phyloP scores from a whole-genome alignment of 2,797 vertebrate genomes.

The Eupleurogrammus muticus region DNA sequence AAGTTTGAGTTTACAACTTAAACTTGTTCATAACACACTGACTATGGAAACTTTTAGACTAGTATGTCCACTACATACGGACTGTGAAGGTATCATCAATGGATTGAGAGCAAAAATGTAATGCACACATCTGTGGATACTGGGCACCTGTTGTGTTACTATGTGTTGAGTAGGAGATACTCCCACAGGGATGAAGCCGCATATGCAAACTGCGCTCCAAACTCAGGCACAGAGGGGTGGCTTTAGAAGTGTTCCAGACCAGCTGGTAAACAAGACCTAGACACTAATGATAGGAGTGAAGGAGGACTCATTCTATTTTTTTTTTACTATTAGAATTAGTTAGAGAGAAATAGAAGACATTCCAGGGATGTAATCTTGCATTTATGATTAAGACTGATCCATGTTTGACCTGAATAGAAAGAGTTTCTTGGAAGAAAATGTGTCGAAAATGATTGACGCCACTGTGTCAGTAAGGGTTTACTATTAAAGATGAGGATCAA shows the following conservation, averaged over 20 bases:
- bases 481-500: conserved; percentile 5
- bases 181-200: conserved; percentile 85
- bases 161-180: conserved; percentile 74
- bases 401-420: background rate
- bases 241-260: conserved; percentile 61
- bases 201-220: conserved; percentile 84
- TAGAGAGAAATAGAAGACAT: background rate
- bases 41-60: background rate
- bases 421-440: background rate
- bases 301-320: background rate
- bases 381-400: background rate
- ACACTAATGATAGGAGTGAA: background rate
- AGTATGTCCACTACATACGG: background rate
- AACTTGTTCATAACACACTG: conserved; percentile 8
- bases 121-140: conserved; percentile 49
- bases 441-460: conserved; percentile 46
- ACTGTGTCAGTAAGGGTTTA: conserved; percentile 21
- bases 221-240: conserved; percentile 76
- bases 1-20: conserved; percentile 31
- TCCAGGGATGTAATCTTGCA: background rate
- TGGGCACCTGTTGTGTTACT: conserved; percentile 85
- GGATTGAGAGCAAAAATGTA: conserved; percentile 6
- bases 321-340: background rate
- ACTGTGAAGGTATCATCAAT: conserved; percentile 9
- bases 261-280: conserved; percentile 69